Evolutionary conservation across 2,888 invertebrate species (phyloP).

Genomic region (Psylliodes chrysocephalus): DNA sequence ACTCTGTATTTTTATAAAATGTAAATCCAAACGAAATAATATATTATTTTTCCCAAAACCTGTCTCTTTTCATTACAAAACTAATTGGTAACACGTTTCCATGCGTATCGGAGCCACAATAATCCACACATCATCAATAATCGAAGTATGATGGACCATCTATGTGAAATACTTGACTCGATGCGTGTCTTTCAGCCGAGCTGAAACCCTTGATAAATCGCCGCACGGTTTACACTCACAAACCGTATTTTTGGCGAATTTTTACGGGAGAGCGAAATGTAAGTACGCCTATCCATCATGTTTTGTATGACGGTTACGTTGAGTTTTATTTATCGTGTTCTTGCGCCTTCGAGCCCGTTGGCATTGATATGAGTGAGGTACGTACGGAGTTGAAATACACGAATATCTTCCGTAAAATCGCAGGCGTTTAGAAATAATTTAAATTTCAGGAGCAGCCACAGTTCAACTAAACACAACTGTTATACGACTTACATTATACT

Average conservation of each 20-base stretch:
- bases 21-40: too few species aligned
- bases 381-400: too few species aligned
- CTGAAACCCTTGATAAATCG: constrained; percentile 32
- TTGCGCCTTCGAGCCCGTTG: constrained; percentile 14
- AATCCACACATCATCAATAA: neutral
- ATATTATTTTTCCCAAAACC: too few species aligned
- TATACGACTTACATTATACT: too few species aligned
- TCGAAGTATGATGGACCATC: neutral
- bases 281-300: constrained; percentile 32
- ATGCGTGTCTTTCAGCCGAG: constrained; percentile 5
- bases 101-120: neutral
- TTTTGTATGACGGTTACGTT: constrained; percentile 26
- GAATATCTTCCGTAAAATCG: too few species aligned
- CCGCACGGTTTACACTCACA: constrained; percentile 14
- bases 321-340: constrained; percentile 30
- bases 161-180: constrained; percentile 3
- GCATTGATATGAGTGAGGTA: constrained; percentile 25
- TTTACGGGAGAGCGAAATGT: constrained; percentile 20
- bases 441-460: too few species aligned
- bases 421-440: too few species aligned
- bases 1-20: too few species aligned
- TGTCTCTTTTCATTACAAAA: too few species aligned
- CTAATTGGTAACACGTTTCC: neutral
- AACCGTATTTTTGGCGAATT: constrained; percentile 28
- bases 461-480: too few species aligned